These are phyloP conservation scores for Heliothis peltigera DNA, from an alignment of 2,888 invertebrate genomes.

Conservation along the genomic window DNA sequence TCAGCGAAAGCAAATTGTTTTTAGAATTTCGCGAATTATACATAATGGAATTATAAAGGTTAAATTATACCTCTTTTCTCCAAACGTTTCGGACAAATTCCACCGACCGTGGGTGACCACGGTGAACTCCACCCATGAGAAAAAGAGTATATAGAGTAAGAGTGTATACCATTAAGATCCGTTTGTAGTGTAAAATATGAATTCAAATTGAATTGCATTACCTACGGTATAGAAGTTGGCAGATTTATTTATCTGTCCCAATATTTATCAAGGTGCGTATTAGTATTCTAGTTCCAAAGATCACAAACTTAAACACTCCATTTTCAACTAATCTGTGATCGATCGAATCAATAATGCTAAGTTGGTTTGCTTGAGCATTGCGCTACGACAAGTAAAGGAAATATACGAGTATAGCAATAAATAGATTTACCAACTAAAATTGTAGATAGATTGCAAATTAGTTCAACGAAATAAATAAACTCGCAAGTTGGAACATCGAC, in stretches of 20 bases:
- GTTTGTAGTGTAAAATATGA: too few species aligned
- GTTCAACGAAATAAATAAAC: conserved; percentile 38
- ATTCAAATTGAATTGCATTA: too few species aligned
- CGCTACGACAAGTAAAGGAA: conserved; percentile 2
- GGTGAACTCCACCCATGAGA: too few species aligned
- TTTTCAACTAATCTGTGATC: conserved; percentile 16
- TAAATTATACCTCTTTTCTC: too few species aligned
- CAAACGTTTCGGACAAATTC: too few species aligned
- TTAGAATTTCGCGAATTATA: too few species aligned
- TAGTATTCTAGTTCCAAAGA: background rate
- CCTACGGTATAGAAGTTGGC: too few species aligned
- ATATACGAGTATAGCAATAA: conserved; percentile 38
- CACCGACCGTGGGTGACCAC: too few species aligned
- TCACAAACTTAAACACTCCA: conserved; percentile 20
- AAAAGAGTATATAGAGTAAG: too few species aligned
- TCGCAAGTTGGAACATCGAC: conserved; percentile 18
- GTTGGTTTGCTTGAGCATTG: conserved; percentile 21
- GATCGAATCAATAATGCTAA: conserved; percentile 4
- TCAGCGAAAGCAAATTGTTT: too few species aligned
- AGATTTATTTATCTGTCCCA: background rate
- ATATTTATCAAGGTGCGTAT: background rate
- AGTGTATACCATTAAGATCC: too few species aligned
- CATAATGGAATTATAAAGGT: too few species aligned
- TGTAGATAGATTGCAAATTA: conserved; percentile 6
- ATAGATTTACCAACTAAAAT: conserved; percentile 30